These are phyloP conservation scores for Pyrochroa serraticornis DNA, from an alignment of 2,888 invertebrate species.

Conservation along the genomic window DNA sequence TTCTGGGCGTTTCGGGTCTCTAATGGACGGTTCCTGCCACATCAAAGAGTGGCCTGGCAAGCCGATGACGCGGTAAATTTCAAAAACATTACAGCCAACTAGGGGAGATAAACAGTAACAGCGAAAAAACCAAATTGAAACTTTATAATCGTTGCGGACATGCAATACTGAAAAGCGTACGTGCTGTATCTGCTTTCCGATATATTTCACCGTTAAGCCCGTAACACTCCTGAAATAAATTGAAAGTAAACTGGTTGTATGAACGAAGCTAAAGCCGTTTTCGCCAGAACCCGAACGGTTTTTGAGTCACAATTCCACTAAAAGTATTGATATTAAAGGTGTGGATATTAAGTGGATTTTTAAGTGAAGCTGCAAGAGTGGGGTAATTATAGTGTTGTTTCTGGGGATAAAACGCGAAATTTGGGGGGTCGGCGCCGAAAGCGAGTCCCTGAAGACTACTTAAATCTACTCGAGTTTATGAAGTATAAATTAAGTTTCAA, in stretches of 20 bases:
- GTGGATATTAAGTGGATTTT: too few relatives aligned
- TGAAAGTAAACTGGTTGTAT: constrained; percentile 40
- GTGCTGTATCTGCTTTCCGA: constrained; percentile 27
- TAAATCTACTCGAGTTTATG: constrained; percentile 32
- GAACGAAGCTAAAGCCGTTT: constrained; percentile 34
- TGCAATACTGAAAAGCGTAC: constrained; percentile 33
- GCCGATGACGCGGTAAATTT: constrained; percentile 7
- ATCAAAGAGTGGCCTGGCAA: too few relatives aligned
- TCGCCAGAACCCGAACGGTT: constrained; percentile 26
- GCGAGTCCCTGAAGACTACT: constrained; percentile 29
- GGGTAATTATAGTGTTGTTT: neutral
- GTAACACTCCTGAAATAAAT: constrained; percentile 39
- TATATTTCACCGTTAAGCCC: constrained; percentile 37
- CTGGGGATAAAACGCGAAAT: constrained; percentile 3
- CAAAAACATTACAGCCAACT: constrained; percentile 18
- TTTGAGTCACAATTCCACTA: constrained; percentile 17
- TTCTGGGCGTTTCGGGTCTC: too few relatives aligned
- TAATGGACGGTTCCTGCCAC: too few relatives aligned
- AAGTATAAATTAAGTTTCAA: constrained; percentile 38
- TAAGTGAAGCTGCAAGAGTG: too few relatives aligned
- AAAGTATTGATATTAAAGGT: too few relatives aligned
- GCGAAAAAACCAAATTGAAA: constrained; percentile 39
- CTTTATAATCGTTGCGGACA: constrained; percentile 36
- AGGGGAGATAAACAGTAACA: constrained; percentile 10
- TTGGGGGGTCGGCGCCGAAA: neutral